Base-by-base conservation (phyloP, 2,888 invertebrate species). In the Glaucopsyche alexis region DNA sequence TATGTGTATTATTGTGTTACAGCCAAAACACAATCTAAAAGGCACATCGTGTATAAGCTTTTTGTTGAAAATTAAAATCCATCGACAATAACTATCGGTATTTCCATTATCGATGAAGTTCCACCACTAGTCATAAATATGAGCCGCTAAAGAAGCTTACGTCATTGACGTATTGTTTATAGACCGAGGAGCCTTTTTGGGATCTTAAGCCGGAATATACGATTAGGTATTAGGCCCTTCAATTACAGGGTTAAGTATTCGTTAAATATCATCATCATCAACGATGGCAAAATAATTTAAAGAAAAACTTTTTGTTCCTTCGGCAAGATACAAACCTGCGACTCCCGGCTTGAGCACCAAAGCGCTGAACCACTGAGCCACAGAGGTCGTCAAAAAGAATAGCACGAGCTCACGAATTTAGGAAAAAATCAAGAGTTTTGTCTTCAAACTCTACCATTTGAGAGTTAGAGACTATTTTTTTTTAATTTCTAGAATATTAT, bases 81-180 rank as follows among this genome's bases (percentile, higher is more conserved):
- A 29, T 55, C n/a, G 13, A 16, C 29, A 7, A 69, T 55, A 38
- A 49, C 67, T 60, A 78, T 84, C 83, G 83, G 82, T 79, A 75
- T 19, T 19, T 6, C 8, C 14, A 29, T 42, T 47, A 78, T 78
- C 78, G 77, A 74, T 67, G 74, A 11, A 45, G 8, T 75, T 76
- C 75, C 90, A 84, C 76, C 89, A 78, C 91, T 92, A 89, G 85
- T 87, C 80, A 91, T 93, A 91, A 93, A 92, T 92, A 91, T 87
- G 87, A 82, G 86, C 89, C 89, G 88, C 89, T 92, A 92, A 91
- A 92, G 92, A 89, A 92, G 92, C 92, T 91, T 89, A 90, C 92
- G 92, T 93, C 92, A 92, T 82, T 89, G 90, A 90, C 87, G 89
- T 87, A 91, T 93, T 93, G 92, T 92, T 93, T 92, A 92, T 92